Evolutionary conservation across 2,113 vertebrate genomes (phyloP).

Genomic region (Calidris pygmaea): DNA sequence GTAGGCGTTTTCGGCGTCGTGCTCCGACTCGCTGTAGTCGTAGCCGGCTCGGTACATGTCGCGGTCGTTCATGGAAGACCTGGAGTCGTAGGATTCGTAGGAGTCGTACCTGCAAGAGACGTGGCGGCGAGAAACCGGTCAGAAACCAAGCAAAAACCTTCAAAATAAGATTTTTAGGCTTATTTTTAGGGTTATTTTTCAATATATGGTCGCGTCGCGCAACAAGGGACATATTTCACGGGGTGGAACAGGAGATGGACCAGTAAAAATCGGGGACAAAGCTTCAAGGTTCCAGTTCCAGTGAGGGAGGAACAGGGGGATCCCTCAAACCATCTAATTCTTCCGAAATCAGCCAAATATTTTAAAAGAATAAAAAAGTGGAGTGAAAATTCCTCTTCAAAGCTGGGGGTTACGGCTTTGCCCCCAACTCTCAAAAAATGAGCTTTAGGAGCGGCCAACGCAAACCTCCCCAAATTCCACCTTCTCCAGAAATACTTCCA

Average conservation of each 20-base stretch:
- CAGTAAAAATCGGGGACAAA: background rate
- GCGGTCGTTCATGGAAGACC: slow-evolving; percentile 81
- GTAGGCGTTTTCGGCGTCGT: slow-evolving; percentile 80
- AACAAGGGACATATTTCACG: background rate
- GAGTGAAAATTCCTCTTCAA: background rate
- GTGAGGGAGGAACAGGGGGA: background rate
- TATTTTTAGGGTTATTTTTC: background rate
- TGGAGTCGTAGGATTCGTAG: slow-evolving; percentile 90
- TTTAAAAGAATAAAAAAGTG: background rate
- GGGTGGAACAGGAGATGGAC: background rate
- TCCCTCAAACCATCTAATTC: background rate
- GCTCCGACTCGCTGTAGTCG: slow-evolving; percentile 83
- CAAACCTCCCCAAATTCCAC: too few species aligned
- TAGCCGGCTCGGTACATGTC: slow-evolving; percentile 89
- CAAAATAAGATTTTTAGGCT: background rate
- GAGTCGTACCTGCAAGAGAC: slow-evolving; percentile 86
- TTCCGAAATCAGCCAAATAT: background rate
- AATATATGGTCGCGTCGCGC: background rate
- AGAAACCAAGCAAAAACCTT: background rate
- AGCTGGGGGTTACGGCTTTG: background rate
- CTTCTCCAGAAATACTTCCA: background rate
- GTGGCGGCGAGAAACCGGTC: background rate
- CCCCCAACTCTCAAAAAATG: background rate
- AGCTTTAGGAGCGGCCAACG: background rate
- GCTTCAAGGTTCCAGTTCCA: background rate